Evolutionary conservation across 2,113 vertebrate genomes (phyloP).

Genomic region (Rhinoderma darwinii): DNA sequence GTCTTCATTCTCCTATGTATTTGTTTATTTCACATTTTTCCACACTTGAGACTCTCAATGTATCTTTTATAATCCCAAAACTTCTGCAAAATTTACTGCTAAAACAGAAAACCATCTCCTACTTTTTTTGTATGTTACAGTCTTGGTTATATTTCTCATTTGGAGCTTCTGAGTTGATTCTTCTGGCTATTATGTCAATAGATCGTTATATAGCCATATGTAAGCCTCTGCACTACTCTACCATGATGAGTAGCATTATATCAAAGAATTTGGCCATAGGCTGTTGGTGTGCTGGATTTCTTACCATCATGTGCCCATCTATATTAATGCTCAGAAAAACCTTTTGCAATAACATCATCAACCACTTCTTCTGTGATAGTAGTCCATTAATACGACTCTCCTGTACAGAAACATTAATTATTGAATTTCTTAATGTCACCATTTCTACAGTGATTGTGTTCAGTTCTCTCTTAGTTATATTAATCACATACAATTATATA

Average conservation of each 20-base stretch:
- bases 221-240: not conserved
- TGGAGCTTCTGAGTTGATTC: not conserved
- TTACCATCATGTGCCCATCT: not conserved
- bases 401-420: too few relatives aligned
- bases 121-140: not conserved
- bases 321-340: not conserved
- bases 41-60: not conserved
- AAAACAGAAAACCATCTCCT: not conserved
- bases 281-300: constrained; percentile 11
- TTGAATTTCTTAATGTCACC: too few relatives aligned
- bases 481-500: too few relatives aligned
- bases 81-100: not conserved
- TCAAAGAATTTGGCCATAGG: not conserved
- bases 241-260: not conserved
- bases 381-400: too few relatives aligned
- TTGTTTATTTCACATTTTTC: constrained; percentile 8
- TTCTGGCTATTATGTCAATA: constrained; percentile 9
- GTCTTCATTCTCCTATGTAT: constrained; percentile 1
- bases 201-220: constrained; percentile 11
- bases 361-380: not conserved
- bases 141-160: not conserved
- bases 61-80: not conserved
- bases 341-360: not conserved
- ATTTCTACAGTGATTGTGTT: too few relatives aligned
- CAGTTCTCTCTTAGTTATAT: too few relatives aligned